Evolutionary conservation across 2,113 vertebrate genomes (phyloP), one percentile per base, ranked within the genome.

Genomic region (Sclerurus mexicanus): DNA sequence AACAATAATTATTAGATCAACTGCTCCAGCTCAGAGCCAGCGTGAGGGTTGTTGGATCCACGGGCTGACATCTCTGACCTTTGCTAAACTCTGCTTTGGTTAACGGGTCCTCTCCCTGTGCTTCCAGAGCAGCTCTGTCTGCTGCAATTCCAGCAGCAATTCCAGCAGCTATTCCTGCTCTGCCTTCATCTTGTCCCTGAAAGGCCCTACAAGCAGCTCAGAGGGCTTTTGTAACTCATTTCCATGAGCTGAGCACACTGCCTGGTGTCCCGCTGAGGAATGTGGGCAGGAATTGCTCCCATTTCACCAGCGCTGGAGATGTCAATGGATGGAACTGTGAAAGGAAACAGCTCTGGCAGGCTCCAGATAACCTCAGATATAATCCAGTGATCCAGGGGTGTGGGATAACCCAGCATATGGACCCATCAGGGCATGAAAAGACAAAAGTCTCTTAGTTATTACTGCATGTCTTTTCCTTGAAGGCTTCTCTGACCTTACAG

Each of bases 251-350:
- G 25, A 73, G 28, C 4, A 64, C 69, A 40, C 39, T 89, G 30
- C 7, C n/a, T 25, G 2, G 14, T 1, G 21, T 16, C 33, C 35
- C 47, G 1, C 4, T 7, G 30, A 40, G 35, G 69, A 33, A 21
- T 0, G 12, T 1, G 28, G 50, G 6, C 52, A 56, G 62, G 78
- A 49, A 39, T 14, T 42, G 63, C 28, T 67, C 53, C 59, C 18
- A 4, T 66, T 44, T 31, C 88, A 73, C 67, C 66, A 2, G 25
- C n/a, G 47, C 12, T 24, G n/a, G 8, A 47, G 27, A 1, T 63
- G 85, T 1, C 46, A 55, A n/a, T 0, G 6, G 37, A 20, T 23
- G 5, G 9, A 39, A 17, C 7, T 49, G 4, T 2, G 37, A 12
- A 37, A 58, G 37, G 31, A 8, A 53, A 18, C 6, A 44, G 5